These are phyloP conservation scores for Tragulus kanchil DNA, from an alignment of 2,113 vertebrate species.

Conservation along the genomic window DNA sequence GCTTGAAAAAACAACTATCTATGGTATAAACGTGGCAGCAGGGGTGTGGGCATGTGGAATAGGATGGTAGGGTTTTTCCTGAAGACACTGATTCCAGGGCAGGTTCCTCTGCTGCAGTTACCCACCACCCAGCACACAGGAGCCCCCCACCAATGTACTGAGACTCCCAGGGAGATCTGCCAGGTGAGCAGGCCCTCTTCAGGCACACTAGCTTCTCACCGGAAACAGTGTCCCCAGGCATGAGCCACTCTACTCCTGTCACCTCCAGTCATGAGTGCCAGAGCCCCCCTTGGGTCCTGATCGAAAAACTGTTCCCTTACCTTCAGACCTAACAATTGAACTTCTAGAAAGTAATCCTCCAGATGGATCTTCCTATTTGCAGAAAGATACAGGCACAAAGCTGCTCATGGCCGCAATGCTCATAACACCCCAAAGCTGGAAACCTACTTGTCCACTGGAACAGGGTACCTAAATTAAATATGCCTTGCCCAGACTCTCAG, in stretches of 20 bases:
- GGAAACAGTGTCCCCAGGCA: neutral
- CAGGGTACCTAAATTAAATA: neutral
- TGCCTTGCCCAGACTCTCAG: neutral
- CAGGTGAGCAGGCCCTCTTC: neutral
- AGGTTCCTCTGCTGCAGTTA: neutral
- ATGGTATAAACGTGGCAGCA: neutral
- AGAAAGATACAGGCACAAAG: neutral
- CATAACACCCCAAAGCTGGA: neutral
- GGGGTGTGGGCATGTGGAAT: neutral
- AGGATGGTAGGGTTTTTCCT: neutral
- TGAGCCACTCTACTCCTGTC: neutral
- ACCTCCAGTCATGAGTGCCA: neutral
- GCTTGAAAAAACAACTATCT: constrained; percentile 41
- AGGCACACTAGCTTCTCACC: neutral
- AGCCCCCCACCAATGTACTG: neutral
- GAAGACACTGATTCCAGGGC: neutral
- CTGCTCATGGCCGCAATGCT: neutral
- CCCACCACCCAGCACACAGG: neutral
- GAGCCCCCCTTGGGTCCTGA: neutral
- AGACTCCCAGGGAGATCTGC: neutral
- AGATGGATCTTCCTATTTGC: neutral
- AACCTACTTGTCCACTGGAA: neutral
- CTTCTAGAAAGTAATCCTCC: constrained; percentile 43
- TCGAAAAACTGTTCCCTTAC: neutral
- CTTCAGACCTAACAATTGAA: constrained; percentile 27